Conservation (phyloP, 2,888 invertebrate genomes). For the Chrysotoxum bicinctum region DNA sequence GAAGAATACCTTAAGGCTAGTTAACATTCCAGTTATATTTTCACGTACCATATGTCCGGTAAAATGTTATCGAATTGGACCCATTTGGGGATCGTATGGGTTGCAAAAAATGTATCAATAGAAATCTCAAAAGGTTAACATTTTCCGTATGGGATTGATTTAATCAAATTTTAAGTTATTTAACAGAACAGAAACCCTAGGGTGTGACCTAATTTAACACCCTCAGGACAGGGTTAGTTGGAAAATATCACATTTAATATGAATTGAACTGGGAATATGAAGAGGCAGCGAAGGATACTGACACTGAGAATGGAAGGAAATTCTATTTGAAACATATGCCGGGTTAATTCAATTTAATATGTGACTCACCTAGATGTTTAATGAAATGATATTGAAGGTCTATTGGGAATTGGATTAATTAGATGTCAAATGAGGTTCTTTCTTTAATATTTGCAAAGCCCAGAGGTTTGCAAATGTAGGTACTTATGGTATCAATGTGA, state of each 20-base stretch:
- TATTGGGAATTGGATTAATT: neutral
- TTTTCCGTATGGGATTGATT: conserved; percentile 77
- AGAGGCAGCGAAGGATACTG: neutral
- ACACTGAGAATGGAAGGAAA: neutral
- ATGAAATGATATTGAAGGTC: conserved; percentile 3
- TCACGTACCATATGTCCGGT: conserved; percentile 48
- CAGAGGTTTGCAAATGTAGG: neutral
- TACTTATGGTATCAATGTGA: neutral
- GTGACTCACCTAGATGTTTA: neutral
- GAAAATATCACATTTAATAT: conserved; percentile 47
- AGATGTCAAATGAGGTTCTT: neutral
- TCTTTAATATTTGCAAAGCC: neutral
- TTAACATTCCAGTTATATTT: conserved; percentile 49
- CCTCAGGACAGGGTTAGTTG: conserved; percentile 40
- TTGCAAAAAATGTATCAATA: neutral
- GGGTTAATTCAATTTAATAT: conserved; percentile 49
- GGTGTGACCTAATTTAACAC: conserved; percentile 61
- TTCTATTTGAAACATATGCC: conserved; percentile 43
- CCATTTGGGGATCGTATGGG: neutral
- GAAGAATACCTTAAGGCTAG: conserved; percentile 62
- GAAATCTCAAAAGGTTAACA: conserved; percentile 74
- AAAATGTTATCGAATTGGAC: conserved; percentile 53
- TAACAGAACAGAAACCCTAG: conserved; percentile 38
- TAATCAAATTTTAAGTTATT: conserved; percentile 77
- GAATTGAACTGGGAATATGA: conserved; percentile 17